Evolutionary conservation across 2,888 invertebrate genomes (phyloP).

Genomic region (Dusona sp.): DNA sequence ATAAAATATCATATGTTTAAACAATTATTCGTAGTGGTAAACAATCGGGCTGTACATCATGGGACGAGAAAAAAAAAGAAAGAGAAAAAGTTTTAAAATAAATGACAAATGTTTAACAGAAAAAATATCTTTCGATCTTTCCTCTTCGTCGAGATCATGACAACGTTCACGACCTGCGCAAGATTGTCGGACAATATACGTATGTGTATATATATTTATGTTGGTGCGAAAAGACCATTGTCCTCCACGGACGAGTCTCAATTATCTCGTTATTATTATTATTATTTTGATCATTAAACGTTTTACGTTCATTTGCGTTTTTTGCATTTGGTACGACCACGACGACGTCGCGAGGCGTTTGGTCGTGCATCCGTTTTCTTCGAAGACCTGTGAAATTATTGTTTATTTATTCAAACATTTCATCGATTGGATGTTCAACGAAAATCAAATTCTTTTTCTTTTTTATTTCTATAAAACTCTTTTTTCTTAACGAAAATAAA

Average conservation of each 20-base stretch:
- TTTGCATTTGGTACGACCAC: constrained; percentile 84
- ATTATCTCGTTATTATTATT: background rate
- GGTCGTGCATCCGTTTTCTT: constrained; percentile 84
- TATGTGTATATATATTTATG: constrained; percentile 10
- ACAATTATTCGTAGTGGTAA: constrained; percentile 7
- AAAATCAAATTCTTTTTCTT: background rate
- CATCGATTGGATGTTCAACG: too few species aligned
- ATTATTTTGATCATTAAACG: constrained; percentile 1
- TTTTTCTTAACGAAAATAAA: background rate
- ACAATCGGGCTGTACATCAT: constrained; percentile 22
- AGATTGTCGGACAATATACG: constrained; percentile 47
- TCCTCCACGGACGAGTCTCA: constrained; percentile 38
- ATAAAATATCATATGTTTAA: constrained; percentile 21
- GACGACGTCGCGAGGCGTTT: constrained; percentile 82
- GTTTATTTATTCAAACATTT: constrained; percentile 43
- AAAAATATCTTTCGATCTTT: constrained; percentile 8
- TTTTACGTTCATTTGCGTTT: constrained; percentile 82
- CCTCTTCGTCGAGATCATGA: constrained; percentile 27
- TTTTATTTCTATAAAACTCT: background rate
- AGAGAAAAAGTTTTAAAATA: background rate
- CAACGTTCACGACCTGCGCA: constrained; percentile 57
- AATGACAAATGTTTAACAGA: background rate
- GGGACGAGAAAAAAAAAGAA: background rate
- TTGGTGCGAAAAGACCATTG: constrained; percentile 22
- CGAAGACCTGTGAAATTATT: constrained; percentile 81